phyloP scores from a whole-genome alignment of 2,888 invertebrate species.

The Anagyrus pseudococci region DNA sequence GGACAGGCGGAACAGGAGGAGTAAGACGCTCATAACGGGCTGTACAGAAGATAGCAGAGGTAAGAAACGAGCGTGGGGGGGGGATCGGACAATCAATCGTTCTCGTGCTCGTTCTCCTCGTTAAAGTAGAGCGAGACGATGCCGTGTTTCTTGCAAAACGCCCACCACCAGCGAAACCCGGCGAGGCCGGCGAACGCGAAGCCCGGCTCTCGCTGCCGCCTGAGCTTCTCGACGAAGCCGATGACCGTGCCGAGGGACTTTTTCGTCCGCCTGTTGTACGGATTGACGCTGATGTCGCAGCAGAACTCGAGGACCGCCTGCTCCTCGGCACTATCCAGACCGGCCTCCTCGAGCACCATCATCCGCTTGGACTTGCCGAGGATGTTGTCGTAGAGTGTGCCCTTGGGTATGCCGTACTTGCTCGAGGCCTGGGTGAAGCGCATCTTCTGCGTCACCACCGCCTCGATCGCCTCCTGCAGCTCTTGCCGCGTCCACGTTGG shows the following conservation, averaged over 20 bases:
- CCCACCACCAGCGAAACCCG: conserved; percentile 84
- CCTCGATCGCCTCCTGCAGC: conserved; percentile 78
- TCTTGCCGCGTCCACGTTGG: conserved; percentile 78
- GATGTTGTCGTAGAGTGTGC: conserved; percentile 80
- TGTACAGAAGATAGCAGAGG: neutral
- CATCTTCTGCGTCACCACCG: conserved; percentile 78
- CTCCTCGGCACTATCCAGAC: conserved; percentile 69
- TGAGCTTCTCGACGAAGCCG: conserved; percentile 71
- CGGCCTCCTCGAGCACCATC: conserved; percentile 76
- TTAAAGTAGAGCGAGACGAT: conserved; percentile 71
- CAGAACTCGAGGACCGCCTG: conserved; percentile 74
- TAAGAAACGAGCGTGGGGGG: too few relatives aligned
- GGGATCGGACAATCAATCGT: conserved; percentile 30
- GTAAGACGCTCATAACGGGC: neutral
- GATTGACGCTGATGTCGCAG: conserved; percentile 74
- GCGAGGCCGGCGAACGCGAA: conserved; percentile 75
- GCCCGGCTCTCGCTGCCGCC: conserved; percentile 68
- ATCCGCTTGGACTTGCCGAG: conserved; percentile 79
- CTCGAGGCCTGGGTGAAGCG: conserved; percentile 79
- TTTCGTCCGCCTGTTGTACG: conserved; percentile 76
- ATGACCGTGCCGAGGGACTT: conserved; percentile 71
- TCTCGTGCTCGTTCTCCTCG: conserved; percentile 58
- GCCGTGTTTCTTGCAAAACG: conserved; percentile 80
- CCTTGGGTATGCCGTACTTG: conserved; percentile 77
- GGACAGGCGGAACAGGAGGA: neutral